Base-by-base conservation (phyloP, 2,797 vertebrate genomes). In the Silurus aristotelis region DNA sequence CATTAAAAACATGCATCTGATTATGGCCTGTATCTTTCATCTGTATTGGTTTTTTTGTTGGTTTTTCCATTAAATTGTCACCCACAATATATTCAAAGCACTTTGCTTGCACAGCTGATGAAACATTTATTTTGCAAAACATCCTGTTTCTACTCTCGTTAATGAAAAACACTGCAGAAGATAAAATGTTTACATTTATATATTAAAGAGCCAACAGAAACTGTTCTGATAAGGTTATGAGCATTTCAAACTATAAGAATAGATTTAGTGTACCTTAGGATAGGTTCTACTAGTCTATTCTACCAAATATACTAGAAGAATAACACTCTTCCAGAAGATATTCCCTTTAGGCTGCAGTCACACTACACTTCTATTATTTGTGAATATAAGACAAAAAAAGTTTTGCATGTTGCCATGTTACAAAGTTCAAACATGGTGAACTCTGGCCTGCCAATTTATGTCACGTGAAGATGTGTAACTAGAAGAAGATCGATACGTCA, bases 1-100 rank as follows among this genome's bases (percentile, higher is more conserved):
- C 90, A 88, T 92, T 93, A 92, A 91, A 89, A 90, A 77, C 70
- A 83, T 73, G 58, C 67, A 82, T 80, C 56, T 60, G 60, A 82
- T 85, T 87, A 81, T 63, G 82, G 61, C 75, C 68, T 61, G 52
- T 12, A 61, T 86, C 46, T 77, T 55, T 58, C 61, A 43, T 43
- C 48, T 80, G 38, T 25, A 79, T 46, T n/a, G 6, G 2, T 46
- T 79, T 61, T 79, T 13, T 38, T 43, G 19, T 20, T 20, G 25
- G 0, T 38, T 78, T 78, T 60, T 43, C 5, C 5, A 9, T 46
- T 46, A 60, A 60, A 38, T 12, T 58, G 52, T 56, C 14, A 19
- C 22, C 38, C 12, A 6, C n/a, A 48, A 71, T 72, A 48, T 72
- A 82, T 82, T 72, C 43, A 14, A n/a, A 72, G 25, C 25, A 70